Base-by-base conservation (phyloP, 2,797 vertebrate genomes). In the Peromyscus aztecus region DNA sequence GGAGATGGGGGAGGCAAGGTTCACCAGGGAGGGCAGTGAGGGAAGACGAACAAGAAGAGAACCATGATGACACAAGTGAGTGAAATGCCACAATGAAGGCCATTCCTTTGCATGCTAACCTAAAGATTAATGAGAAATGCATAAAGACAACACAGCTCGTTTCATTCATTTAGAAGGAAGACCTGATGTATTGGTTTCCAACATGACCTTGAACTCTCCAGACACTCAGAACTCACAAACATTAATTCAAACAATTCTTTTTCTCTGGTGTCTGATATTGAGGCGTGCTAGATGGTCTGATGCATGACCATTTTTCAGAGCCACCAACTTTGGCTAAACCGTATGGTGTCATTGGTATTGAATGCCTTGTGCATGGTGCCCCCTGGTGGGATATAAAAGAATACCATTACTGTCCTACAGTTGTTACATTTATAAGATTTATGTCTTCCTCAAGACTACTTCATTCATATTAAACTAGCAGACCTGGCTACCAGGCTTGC, bases 301-400 rank as follows among this genome's bases (percentile, higher is more conserved):
- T 34, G 17, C 29, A 13, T 37, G 59, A 65, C 17, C 59, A 0
- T 57, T 80, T 77, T 95, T 65, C 29, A n/a, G 24, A 10, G 43
- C 6, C 4, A 29, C 0, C 1, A 1, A 19, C 13, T 71, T 57
- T 52, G 55, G 4, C 7, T 43, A 29, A 77, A 73, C 34, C 17
- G 21, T 75, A 40, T 6, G 17, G 4, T 23, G 4, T 21, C 37
- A 2, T 40, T 87, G n/a, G 1, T 23, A 34, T 14, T n/a, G 61
- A 96, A 82, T 31, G 46, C 31, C 81, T 11, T 93, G 93, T 57
- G 55, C 88, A 96, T 94, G 73, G 63, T 49, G 88, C 89, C 96
- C 91, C 86, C 93, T 97, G 57, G 73, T 96, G 93, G 95, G 80
- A 2, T 12, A 8, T 40, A 59, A 31, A 71, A 94, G 49, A 94